Percentiles rank a stretch among this genome's conserved stretches.
Evolutionary conservation across 2,888 invertebrate genomes (phyloP).

Genomic region (Bhutanitis thaidina): DNA sequence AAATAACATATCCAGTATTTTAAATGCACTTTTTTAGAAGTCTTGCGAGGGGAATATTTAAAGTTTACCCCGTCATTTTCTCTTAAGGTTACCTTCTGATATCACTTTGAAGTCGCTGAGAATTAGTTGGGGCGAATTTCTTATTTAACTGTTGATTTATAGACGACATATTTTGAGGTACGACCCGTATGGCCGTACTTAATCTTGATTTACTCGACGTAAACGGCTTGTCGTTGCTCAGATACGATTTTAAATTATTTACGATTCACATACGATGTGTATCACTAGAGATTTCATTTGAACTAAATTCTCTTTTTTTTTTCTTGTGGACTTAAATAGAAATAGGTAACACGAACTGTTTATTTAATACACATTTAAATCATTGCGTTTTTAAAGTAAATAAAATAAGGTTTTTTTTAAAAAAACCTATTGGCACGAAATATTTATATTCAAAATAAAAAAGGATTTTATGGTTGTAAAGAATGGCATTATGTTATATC

Average conservation of each 20-base stretch:
- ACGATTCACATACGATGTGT: conserved; percentile 48
- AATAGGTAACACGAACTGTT: no score
- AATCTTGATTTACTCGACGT: conserved; percentile 72
- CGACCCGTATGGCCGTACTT: conserved; percentile 59
- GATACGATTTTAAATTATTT: conserved; percentile 59
- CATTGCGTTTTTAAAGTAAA: no score
- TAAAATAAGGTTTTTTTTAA: no score
- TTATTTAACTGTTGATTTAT: conserved; percentile 69
- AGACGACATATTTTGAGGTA: conserved; percentile 62
- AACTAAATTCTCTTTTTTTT: neutral
- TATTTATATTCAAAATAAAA: no score
- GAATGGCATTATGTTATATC: no score
- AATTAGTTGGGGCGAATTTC: conserved; percentile 67
- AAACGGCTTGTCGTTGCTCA: conserved; percentile 51
- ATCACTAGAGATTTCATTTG: conserved; percentile 24
- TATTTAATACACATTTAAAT: no score
- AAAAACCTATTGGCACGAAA: no score
- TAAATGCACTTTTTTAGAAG: conserved; percentile 20
- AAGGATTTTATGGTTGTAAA: no score
- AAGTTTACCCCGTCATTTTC: conserved; percentile 4
- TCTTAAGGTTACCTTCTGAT: conserved; percentile 36
- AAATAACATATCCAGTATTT: neutral
- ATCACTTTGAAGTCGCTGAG: conserved; percentile 62
- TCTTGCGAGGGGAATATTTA: neutral
- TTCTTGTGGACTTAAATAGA: no score